A percentile compares a stretch with the other conserved stretches of the same genome.
Evolutionary conservation across 2,113 vertebrate species (phyloP).

Genomic region (Anser brachyrhynchus): DNA sequence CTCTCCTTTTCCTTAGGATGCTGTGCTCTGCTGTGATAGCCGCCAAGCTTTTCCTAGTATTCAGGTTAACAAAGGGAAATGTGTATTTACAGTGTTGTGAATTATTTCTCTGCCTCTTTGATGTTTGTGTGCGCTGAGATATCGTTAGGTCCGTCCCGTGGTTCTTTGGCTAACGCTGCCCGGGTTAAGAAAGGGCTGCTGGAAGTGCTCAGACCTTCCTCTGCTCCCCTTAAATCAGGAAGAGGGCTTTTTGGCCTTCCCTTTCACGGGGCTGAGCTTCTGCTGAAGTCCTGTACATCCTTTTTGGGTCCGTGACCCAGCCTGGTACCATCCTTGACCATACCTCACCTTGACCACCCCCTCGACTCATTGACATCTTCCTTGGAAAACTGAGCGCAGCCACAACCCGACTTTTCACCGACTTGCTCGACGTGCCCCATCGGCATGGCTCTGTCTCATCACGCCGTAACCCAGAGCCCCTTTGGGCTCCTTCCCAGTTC

Average conservation of each 20-base stretch:
- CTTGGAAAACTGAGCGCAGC: neutral
- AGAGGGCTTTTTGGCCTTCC: neutral
- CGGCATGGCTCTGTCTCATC: neutral
- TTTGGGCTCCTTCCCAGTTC: neutral
- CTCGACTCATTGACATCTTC: neutral
- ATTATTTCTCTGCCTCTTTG: conserved; percentile 1
- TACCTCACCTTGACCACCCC: neutral
- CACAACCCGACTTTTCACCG: rapidly evolving
- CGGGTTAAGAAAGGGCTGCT: neutral
- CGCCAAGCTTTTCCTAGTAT: conserved; percentile 37
- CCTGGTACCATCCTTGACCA: neutral
- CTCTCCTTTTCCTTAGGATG: conserved; percentile 10
- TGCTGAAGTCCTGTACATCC: neutral
- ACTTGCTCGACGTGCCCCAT: rapidly evolving
- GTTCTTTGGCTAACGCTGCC: neutral
- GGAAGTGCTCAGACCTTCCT: neutral
- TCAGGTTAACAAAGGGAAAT: neutral
- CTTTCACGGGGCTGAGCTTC: neutral
- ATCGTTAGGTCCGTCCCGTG: neutral
- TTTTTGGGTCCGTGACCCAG: neutral
- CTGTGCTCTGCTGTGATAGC: neutral
- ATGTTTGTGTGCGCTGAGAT: neutral
- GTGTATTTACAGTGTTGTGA: neutral
- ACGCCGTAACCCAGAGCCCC: rapidly evolving
- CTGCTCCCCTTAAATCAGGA: neutral